A percentile compares a stretch with the other conserved stretches of the same genome.
phyloP scores from a whole-genome alignment of 2,113 vertebrate species.

The Capreolus pygargus region DNA sequence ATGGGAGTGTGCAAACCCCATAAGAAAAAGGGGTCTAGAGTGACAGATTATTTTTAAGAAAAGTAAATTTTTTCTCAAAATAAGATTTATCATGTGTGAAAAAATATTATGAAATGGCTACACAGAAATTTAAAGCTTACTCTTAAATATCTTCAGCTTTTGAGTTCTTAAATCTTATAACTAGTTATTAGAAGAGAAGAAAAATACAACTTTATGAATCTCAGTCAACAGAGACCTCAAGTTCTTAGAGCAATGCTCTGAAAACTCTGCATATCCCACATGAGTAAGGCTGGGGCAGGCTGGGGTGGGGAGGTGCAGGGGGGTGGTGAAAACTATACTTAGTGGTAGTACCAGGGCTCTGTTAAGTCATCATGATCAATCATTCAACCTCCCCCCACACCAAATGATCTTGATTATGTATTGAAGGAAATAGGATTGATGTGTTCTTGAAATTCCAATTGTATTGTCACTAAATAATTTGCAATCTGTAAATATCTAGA shows the following conservation, averaged over 20 bases:
- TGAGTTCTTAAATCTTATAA: slow-evolving; percentile 6
- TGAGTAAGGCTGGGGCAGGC: neutral
- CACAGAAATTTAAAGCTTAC: neutral
- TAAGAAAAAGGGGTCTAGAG: neutral
- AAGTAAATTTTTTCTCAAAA: slow-evolving; percentile 6
- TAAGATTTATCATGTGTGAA: slow-evolving; percentile 24
- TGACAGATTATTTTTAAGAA: neutral
- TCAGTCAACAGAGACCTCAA: neutral
- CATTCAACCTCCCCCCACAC: neutral
- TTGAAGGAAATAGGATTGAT: neutral
- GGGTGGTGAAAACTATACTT: neutral
- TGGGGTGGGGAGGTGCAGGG: fast-evolving
- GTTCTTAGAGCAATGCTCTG: neutral
- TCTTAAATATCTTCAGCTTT: slow-evolving; percentile 24
- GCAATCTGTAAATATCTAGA: neutral
- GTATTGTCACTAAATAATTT: neutral
- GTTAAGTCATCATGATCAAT: neutral
- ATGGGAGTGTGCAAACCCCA: neutral
- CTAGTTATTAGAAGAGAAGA: neutral
- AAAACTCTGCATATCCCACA: neutral
- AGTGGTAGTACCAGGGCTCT: neutral
- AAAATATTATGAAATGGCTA: neutral
- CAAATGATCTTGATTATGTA: neutral
- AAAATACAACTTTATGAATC: slow-evolving; percentile 5
- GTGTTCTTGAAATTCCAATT: neutral